These are phyloP conservation scores for Virgularia gustaviana DNA, from an alignment of 92 coral and sea anemone species.

Conservation along the genomic window DNA sequence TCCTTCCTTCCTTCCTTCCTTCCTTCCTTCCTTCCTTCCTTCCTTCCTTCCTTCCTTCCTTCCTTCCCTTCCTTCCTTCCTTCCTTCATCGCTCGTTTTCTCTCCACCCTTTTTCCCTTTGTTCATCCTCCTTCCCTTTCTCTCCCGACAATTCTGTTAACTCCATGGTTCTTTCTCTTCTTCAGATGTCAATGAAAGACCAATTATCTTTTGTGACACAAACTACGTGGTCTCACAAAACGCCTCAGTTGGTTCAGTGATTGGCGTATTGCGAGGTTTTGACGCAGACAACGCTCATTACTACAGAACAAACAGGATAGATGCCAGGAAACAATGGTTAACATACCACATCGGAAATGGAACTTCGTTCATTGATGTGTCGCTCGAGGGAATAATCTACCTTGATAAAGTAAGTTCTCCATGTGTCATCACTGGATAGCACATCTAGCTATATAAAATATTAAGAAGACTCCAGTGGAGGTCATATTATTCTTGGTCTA, in stretches of 20 bases:
- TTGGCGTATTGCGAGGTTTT: constrained; percentile 12
- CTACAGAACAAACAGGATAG: constrained; percentile 2
- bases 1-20: too few species aligned
- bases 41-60: too few species aligned
- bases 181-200: constrained; percentile 32
- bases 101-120: too few species aligned
- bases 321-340: constrained; percentile 21
- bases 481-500: background rate
- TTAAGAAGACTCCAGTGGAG: too few species aligned
- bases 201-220: background rate
- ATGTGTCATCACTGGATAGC: background rate
- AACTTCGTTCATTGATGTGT: constrained; percentile 12
- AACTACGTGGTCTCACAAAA: background rate
- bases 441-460: too few species aligned
- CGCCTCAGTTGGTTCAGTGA: constrained; percentile 4
- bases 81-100: too few species aligned
- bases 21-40: too few species aligned
- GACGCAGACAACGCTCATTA: constrained; percentile 32
- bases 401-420: background rate
- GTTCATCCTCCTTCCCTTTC: too few species aligned
- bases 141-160: too few species aligned
- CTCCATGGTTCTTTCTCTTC: background rate
- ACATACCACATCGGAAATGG: background rate
- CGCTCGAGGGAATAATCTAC: background rate
- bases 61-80: too few species aligned